These are phyloP conservation scores for Caenorhabditis sinica DNA, from an alignment of 2,888 invertebrate genomes.

Conservation along the genomic window DNA sequence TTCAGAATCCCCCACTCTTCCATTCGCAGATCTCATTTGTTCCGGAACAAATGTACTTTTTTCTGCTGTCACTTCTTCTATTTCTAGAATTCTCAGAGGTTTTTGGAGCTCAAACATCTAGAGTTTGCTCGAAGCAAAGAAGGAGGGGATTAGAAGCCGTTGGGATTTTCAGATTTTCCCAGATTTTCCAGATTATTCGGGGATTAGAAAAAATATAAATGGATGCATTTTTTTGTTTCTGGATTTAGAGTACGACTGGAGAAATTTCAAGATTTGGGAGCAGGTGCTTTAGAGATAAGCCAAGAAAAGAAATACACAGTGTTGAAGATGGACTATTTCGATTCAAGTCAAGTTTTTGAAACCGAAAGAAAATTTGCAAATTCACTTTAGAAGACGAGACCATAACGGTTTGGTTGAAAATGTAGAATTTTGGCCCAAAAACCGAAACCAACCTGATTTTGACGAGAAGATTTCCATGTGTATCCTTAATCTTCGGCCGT, in stretches of 20 bases:
- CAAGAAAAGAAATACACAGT: neutral
- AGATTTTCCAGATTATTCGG: neutral
- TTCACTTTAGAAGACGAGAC: no score
- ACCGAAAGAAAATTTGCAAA: neutral
- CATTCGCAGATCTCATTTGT: slow-evolving; percentile 10
- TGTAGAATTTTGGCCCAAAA: no score
- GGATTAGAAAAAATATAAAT: neutral
- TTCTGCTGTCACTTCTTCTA: slow-evolving; percentile 19
- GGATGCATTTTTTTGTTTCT: slow-evolving; percentile 9
- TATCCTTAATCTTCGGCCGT: slow-evolving; percentile 69
- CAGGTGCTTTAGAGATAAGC: no score
- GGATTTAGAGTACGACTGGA: no score
- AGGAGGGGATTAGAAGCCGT: slow-evolving; percentile 2
- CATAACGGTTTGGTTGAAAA: no score
- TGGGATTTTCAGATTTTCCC: slow-evolving; percentile 13
- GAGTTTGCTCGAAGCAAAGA: neutral
- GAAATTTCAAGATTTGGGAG: no score
- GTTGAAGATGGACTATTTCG: neutral
- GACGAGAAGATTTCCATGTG: slow-evolving; percentile 61
- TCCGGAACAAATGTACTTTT: slow-evolving; percentile 17
- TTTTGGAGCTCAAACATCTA: slow-evolving; percentile 1
- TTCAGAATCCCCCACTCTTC: neutral
- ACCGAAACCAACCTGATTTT: slow-evolving; percentile 60
- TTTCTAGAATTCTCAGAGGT: neutral
- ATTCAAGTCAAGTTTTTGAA: neutral